Evolutionary conservation across 2,113 vertebrate genomes (phyloP).

Genomic region (Crocuta crocuta): DNA sequence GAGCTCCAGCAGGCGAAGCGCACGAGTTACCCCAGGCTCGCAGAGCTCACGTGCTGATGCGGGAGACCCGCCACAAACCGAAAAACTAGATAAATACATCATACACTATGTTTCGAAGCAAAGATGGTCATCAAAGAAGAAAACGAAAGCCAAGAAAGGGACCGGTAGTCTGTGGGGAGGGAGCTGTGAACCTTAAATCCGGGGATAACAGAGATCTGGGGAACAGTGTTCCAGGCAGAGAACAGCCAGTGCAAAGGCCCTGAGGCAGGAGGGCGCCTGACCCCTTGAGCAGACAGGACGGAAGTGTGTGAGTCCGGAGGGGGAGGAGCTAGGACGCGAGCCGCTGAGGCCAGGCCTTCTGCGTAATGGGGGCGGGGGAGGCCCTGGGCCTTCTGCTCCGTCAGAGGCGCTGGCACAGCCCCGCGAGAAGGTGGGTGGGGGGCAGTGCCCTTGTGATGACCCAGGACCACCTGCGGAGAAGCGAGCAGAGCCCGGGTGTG

Average conservation of each 20-base stretch:
- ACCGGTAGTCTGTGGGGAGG: background rate
- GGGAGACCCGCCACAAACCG: background rate
- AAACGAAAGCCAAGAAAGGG: background rate
- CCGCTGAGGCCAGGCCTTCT: background rate
- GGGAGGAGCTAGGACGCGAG: background rate
- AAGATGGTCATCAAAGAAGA: background rate
- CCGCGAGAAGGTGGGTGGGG: background rate
- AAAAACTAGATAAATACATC: background rate
- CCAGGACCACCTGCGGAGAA: background rate
- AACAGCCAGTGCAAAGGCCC: background rate
- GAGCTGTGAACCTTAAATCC: background rate
- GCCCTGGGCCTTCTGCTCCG: background rate
- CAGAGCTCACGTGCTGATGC: background rate
- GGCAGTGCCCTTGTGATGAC: background rate
- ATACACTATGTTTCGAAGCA: background rate
- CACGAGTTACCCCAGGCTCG: background rate
- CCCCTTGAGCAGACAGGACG: background rate
- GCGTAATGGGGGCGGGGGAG: background rate
- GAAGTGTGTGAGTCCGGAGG: background rate
- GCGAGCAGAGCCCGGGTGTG: background rate
- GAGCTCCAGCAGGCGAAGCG: background rate
- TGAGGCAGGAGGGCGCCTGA: background rate
- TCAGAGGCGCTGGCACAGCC: background rate
- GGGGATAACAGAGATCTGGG: background rate
- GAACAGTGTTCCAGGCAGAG: background rate